Conservation (phyloP, 1,140 invertebrate species). For the Samia ricini region DNA sequence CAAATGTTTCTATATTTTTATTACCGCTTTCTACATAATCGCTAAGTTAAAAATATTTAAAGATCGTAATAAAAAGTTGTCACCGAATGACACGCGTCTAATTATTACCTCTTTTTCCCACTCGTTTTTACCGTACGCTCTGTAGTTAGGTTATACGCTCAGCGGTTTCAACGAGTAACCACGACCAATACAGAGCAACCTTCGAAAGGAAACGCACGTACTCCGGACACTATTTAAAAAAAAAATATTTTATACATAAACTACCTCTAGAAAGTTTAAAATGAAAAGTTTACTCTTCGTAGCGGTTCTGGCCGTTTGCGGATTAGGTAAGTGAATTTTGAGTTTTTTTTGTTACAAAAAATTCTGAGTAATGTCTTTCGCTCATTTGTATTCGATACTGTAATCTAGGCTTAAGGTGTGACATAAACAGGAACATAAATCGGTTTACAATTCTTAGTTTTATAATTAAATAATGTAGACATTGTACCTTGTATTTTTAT, state of each 20-base stretch:
- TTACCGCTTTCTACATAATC: background rate
- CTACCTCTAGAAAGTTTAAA: conserved; percentile 29
- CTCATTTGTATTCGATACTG: background rate
- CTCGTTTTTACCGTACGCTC: conserved; percentile 29
- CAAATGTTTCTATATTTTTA: background rate
- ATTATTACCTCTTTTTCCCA: conserved; percentile 16
- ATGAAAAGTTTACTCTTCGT: conserved; percentile 56
- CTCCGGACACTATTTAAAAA: conserved; percentile 14
- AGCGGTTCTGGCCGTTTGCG: conserved; percentile 38
- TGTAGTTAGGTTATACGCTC: conserved; percentile 39
- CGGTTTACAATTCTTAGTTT: background rate
- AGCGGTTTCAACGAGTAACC: conserved; percentile 36
- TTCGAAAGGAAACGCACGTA: conserved; percentile 60
- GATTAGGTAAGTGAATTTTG: conserved; percentile 45
- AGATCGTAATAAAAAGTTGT: background rate
- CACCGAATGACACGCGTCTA: background rate
- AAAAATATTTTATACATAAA: conserved; percentile 18
- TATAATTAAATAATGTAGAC: background rate
- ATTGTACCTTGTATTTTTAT: background rate
- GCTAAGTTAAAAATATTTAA: background rate
- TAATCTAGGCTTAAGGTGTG: background rate
- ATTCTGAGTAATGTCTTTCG: background rate
- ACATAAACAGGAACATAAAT: background rate
- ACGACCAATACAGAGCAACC: conserved; percentile 59
- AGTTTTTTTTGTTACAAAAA: conserved; percentile 6